Evolutionary conservation across 2,113 vertebrate species (phyloP).

Genomic region (Catharus fuscescens): DNA sequence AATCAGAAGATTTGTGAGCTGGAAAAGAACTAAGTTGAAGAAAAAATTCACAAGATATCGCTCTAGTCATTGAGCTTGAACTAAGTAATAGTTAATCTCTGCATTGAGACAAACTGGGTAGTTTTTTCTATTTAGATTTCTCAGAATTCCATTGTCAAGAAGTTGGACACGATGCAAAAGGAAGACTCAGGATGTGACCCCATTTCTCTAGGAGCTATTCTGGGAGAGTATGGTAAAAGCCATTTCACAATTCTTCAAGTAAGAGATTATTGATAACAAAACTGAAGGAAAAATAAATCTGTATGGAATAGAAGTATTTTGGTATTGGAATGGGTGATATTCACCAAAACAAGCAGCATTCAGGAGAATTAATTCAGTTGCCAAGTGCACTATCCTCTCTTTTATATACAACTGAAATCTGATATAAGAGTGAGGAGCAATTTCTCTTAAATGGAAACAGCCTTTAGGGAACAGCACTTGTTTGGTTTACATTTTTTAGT

Average conservation of each 20-base stretch:
- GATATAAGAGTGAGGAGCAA: neutral
- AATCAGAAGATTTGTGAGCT: neutral
- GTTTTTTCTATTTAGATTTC: neutral
- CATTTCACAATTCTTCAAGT: neutral
- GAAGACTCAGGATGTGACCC: fast-evolving
- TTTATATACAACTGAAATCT: neutral
- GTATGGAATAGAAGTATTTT: neutral
- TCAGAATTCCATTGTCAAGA: neutral
- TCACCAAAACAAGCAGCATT: neutral
- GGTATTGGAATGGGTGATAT: neutral
- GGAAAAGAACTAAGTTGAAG: neutral
- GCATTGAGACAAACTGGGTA: fast-evolving
- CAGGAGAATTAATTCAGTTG: neutral
- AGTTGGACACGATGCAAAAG: neutral
- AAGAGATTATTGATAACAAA: neutral
- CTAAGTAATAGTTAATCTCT: neutral
- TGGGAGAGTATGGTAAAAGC: neutral
- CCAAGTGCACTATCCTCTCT: neutral
- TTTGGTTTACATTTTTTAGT: constrained; percentile 22
- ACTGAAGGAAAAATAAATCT: neutral
- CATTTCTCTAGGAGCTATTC: neutral
- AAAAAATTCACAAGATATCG: neutral
- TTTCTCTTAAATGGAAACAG: neutral
- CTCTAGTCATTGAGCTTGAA: neutral
- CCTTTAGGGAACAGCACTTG: neutral